These are phyloP conservation scores for Pelodytes ibericus DNA, from an alignment of 2,797 vertebrate genomes.

Conservation along the genomic window DNA sequence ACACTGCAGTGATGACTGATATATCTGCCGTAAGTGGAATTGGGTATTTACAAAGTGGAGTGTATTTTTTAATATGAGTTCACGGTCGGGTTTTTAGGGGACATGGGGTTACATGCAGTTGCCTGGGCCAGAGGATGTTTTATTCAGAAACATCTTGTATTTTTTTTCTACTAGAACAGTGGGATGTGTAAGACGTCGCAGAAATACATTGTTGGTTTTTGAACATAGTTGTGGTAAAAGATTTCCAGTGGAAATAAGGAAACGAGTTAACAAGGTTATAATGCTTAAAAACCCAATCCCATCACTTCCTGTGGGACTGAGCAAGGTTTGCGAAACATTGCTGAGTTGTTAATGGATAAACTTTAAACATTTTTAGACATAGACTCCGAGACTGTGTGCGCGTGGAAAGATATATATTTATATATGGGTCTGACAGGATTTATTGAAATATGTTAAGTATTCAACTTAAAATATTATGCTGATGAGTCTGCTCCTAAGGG, in stretches of 20 bases:
- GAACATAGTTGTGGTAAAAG: not conserved
- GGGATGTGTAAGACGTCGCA: not conserved
- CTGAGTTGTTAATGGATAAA: not conserved
- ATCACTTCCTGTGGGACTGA: not conserved
- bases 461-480: too few species aligned
- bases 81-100: too few species aligned
- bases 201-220: not conserved
- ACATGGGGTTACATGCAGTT: not conserved
- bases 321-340: not conserved
- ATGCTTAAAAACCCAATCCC: not conserved
- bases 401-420: too few species aligned
- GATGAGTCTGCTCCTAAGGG: too few species aligned
- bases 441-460: too few species aligned
- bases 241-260: constrained; percentile 5
- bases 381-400: not conserved
- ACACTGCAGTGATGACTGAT: too few species aligned
- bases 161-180: not conserved
- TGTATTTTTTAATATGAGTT: too few species aligned
- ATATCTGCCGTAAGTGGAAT: too few species aligned
- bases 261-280: constrained; percentile 7
- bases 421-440: too few species aligned
- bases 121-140: not conserved
- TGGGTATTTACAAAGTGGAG: too few species aligned
- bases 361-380: not conserved
- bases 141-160: not conserved